A percentile compares a stretch with the other conserved stretches of the same genome.
Conservation (phyloP, 2,888 invertebrate genomes). For the Branchipolynoe longqiensis region DNA sequence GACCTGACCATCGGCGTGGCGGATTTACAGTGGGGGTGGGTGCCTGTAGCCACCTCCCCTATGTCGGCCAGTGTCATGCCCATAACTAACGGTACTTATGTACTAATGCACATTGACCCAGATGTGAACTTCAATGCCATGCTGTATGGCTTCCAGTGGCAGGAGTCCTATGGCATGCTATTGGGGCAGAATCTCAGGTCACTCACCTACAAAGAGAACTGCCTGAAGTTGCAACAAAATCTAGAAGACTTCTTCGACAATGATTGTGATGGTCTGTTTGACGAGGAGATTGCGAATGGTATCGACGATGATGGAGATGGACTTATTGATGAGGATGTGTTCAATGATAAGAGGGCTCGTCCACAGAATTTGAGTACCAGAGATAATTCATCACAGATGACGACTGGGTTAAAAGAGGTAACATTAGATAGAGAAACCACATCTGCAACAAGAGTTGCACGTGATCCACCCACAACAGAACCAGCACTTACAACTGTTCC, state of each 20-base stretch:
- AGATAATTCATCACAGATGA: no score
- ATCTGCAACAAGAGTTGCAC: background rate
- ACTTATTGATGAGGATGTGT: conserved; percentile 66
- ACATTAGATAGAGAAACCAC: no score
- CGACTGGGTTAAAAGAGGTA: no score
- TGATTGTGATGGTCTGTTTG: conserved; percentile 67
- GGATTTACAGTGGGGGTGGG: conserved; percentile 58
- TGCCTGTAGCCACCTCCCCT: background rate
- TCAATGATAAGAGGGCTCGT: background rate
- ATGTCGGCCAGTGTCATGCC: background rate
- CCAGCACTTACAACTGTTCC: background rate
- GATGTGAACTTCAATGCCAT: conserved; percentile 70
- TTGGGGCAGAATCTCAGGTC: conserved; percentile 67
- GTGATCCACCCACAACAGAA: background rate
- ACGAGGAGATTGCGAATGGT: conserved; percentile 66
- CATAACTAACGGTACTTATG: conserved; percentile 66
- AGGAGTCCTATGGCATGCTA: conserved; percentile 72
- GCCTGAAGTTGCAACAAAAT: background rate
- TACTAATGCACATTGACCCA: conserved; percentile 69
- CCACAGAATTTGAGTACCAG: no score
- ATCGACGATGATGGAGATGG: conserved; percentile 66
- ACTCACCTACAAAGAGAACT: conserved; percentile 5
- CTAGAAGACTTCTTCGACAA: conserved; percentile 66
- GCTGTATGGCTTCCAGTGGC: conserved; percentile 71
- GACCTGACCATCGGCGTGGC: background rate